Base-by-base conservation (phyloP, 2,113 vertebrate species). In the Salvelinus namaycush region DNA sequence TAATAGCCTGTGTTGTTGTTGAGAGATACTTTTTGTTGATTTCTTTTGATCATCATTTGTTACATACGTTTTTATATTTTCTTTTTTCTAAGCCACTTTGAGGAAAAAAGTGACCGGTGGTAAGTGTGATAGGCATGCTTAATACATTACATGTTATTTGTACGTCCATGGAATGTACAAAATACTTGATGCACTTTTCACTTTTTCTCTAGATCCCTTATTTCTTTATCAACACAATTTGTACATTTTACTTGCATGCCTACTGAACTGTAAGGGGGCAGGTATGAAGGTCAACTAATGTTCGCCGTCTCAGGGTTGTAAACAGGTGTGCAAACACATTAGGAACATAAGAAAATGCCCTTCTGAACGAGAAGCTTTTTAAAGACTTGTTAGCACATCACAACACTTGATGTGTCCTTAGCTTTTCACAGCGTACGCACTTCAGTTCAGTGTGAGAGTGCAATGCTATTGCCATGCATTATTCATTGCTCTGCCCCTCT, bases 41-140 rank as follows among this genome's bases (percentile, higher is more conserved):
- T 44, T 44, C 2, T 44, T 44, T 44, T 44, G 39, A 44, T 44
- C 8, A 11, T 12, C 39, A 9, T 44, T 44, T 44, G 39, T 44
- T 44, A 44, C 39, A 9, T 44, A 44, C 2, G 9, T 44, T 44
- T 9, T 2, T 12, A 2, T 44, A 44, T 44, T 44, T 9, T 44
- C 39, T 12, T 44, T 44, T 44, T 44, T 44, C 95, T 44, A 44
- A 97, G 96, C 95, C 92, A 96, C 96, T 85, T 93, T 97, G 90
- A 94, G 95, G 95, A 97, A 95, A 92, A 96, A 95, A 44, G 39
- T 44, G 93, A 96, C 95, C 94, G 95, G 94, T 95, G 96, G 83
- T 85, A 79, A 90, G 89, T 90, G n/a, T 49, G 68, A 70, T 24
- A 1, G 20, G 68, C 31, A 70, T 70, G 68, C 24, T 70, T 7